These are phyloP conservation scores for Geopemphigus sp. DNA, from an alignment of 1,140 invertebrate species.

Conservation along the genomic window DNA sequence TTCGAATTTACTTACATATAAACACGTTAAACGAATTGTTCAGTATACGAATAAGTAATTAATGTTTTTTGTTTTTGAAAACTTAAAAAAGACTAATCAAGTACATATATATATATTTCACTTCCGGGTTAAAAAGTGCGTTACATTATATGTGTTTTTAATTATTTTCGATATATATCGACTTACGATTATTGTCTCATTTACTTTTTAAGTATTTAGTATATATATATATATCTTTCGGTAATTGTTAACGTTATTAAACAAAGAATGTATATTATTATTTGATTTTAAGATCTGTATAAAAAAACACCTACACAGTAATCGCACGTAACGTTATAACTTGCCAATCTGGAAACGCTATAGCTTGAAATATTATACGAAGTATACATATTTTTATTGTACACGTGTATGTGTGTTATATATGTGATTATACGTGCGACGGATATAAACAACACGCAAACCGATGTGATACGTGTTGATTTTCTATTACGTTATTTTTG, in stretches of 20 bases:
- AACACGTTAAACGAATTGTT: no score
- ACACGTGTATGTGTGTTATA: background rate
- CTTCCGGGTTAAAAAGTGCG: background rate
- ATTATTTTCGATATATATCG: conserved; percentile 19
- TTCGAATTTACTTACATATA: no score
- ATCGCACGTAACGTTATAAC: background rate
- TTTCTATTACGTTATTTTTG: background rate
- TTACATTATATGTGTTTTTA: background rate
- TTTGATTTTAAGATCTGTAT: background rate
- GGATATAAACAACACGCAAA: background rate
- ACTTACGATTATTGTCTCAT: conserved; percentile 25
- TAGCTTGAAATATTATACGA: background rate
- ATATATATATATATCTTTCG: background rate
- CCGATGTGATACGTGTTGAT: background rate
- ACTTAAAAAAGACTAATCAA: no score
- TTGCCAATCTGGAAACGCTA: background rate
- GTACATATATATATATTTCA: background rate
- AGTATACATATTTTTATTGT: background rate
- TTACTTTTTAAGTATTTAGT: no score
- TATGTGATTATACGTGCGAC: background rate
- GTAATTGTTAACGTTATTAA: conserved; percentile 13
- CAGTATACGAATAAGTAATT: no score
- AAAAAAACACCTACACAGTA: background rate
- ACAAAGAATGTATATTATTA: background rate
- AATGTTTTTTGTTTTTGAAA: no score